Conservation (phyloP, 2,113 vertebrate genomes). For the Otis tarda region DNA sequence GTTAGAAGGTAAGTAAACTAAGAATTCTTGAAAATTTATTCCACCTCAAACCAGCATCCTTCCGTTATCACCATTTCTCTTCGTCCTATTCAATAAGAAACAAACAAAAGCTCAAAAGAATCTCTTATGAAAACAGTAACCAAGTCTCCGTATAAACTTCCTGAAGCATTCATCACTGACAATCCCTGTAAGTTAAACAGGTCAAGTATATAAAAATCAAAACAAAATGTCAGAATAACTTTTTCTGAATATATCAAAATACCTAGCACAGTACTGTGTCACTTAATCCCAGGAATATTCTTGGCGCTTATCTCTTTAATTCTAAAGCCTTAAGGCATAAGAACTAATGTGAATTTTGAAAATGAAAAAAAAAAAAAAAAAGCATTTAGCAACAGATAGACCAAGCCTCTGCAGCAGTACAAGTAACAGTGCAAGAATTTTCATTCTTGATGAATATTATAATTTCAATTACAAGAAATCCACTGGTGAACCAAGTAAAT, state of each 20-base stretch:
- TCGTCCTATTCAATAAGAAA: neutral
- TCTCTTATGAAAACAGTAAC: neutral
- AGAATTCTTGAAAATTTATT: neutral
- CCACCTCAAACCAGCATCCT: neutral
- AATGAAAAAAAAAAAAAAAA: neutral
- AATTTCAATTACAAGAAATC: neutral
- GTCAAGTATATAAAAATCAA: neutral
- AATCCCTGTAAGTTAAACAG: neutral
- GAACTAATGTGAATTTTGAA: neutral
- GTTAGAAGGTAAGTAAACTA: neutral
- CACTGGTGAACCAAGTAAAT: neutral
- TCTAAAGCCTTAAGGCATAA: neutral
- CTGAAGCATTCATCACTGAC: neutral
- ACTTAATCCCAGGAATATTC: neutral
- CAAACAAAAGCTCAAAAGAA: neutral
- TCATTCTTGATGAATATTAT: neutral
- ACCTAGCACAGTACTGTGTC: neutral
- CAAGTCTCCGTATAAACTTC: neutral
- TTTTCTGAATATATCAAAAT: neutral
- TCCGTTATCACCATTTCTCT: neutral
- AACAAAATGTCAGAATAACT: neutral
- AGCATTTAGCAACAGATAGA: neutral
- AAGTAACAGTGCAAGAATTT: neutral
- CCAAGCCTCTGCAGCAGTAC: neutral
- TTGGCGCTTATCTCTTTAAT: neutral